Base-by-base conservation (phyloP, 2,888 invertebrate genomes). In the Drosophila gaucha region DNA sequence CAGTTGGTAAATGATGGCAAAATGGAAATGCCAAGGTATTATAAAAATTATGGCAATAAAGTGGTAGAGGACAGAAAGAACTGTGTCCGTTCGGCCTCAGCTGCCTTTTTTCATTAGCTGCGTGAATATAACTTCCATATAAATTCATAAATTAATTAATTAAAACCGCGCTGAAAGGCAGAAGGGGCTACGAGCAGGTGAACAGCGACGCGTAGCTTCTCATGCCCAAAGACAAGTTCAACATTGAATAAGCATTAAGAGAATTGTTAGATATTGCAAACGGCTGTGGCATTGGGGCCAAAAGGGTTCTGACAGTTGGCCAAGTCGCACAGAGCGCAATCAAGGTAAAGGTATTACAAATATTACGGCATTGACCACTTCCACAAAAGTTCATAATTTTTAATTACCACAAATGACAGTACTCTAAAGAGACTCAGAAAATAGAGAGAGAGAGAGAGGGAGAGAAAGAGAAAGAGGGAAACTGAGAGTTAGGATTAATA, bases 101-200 rank as follows among this genome's bases (percentile, higher is more conserved):
- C 59, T 67, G 68, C 51, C 71, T 52, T 58, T 60, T 58, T 68
- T 71, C 67, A 70, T 67, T 64, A 74, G 58, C 28, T 20, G 30
- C 54, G 51, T 26, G 44, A 47, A 52, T 43, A 60, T 47, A 52
- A 46, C 55, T 55, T 52, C 8, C 60, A 56, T 62, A 76, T 55
- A 58, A 73, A 78, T 78, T 88, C 85, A 86, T 89, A 89, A 88
- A 88, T 89, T 88, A 88, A 89, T 86, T 88, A 84, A 86, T 78
- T 69, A 75, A 79, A 64, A 65, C 47, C 33, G 55, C 49, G 35
- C 39, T 65, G 56, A 64, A 38, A 43, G 22, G 16, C 10, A 28
- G 4, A 1, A 18, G 4, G 44, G 26, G 47, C 22, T 22, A 6
- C 31, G 9, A 33, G 28, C 28, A 31, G 51, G 20, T 22, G 28